phyloP scores from a whole-genome alignment of 2,888 invertebrate genomes.

The Volucella inanis region DNA sequence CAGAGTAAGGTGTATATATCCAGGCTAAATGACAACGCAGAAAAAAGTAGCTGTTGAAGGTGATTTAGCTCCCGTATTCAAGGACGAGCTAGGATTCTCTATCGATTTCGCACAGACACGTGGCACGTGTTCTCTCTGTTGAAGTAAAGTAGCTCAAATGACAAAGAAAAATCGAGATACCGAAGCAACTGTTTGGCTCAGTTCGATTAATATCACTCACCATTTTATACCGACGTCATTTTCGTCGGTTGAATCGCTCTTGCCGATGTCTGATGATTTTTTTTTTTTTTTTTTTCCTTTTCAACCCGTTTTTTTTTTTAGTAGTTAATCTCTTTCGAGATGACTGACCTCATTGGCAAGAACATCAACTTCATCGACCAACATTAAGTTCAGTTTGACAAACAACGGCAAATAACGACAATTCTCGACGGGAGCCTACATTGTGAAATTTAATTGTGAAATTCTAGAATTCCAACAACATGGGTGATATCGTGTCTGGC shows the following conservation, averaged over 20 bases:
- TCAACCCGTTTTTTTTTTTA: neutral
- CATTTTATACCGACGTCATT: neutral
- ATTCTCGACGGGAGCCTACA: conserved; percentile 4
- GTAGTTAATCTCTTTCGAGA: conserved; percentile 14
- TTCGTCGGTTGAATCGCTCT: neutral
- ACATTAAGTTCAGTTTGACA: neutral
- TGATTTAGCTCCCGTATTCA: conserved; percentile 36
- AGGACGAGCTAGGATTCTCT: conserved; percentile 50
- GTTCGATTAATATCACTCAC: neutral
- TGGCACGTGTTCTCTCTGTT: conserved; percentile 1
- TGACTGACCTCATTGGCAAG: conserved; percentile 54
- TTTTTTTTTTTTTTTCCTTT: conserved; percentile 11
- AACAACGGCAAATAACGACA: neutral
- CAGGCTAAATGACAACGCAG: conserved; percentile 6
- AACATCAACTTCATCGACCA: conserved; percentile 13
- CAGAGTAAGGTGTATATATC: neutral
- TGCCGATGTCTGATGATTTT: conserved; percentile 39
- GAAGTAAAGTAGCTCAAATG: conserved; percentile 6
- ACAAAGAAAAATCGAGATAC: neutral
- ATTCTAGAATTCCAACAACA: conserved; percentile 30
- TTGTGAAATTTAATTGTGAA: conserved; percentile 34
- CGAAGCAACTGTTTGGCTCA: conserved; percentile 45
- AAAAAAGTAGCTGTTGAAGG: conserved; percentile 6
- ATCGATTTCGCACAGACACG: conserved; percentile 55
- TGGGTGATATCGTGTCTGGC: conserved; percentile 33